phyloP scores from a whole-genome alignment of 2,113 vertebrate genomes.

The Corythoichthys haematopterus region DNA sequence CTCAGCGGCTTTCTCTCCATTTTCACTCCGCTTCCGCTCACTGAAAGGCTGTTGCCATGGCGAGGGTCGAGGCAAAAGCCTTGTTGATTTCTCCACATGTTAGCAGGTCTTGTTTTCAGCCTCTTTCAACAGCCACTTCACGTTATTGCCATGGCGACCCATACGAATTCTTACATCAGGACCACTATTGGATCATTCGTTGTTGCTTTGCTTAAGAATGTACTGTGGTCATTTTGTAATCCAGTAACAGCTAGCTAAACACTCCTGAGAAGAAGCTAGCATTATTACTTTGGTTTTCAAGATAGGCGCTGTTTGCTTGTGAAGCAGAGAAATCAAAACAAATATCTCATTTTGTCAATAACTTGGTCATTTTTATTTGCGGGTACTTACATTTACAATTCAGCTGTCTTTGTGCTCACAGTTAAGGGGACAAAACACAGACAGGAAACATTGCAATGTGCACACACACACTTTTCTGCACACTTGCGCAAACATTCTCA shows the following conservation, averaged over 20 bases:
- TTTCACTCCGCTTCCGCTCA: constrained; percentile 8
- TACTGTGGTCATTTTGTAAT: no score
- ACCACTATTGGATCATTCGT: constrained; percentile 6
- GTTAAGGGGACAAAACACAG: constrained; percentile 59
- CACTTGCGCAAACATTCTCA: constrained; percentile 11
- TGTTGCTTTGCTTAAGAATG: neutral
- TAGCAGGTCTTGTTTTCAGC: constrained; percentile 6
- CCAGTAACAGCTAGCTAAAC: no score
- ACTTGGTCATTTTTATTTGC: constrained; percentile 74
- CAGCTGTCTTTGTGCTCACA: constrained; percentile 74
- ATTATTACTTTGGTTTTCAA: no score
- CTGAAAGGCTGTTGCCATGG: constrained; percentile 50
- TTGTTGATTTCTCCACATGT: constrained; percentile 22
- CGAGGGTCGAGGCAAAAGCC: constrained; percentile 37
- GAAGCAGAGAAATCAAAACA: neutral
- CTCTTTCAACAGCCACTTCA: constrained; percentile 24
- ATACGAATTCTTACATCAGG: neutral
- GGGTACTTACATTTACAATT: constrained; percentile 72
- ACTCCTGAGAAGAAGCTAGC: no score
- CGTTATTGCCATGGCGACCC: constrained; percentile 37
- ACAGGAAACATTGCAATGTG: constrained; percentile 48
- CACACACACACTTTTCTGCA: neutral
- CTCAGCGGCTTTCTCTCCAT: no score
- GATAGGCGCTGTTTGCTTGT: no score
- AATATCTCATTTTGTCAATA: constrained; percentile 30